Evolutionary conservation across 2,797 vertebrate species (phyloP).

Genomic region (Falco berigora): DNA sequence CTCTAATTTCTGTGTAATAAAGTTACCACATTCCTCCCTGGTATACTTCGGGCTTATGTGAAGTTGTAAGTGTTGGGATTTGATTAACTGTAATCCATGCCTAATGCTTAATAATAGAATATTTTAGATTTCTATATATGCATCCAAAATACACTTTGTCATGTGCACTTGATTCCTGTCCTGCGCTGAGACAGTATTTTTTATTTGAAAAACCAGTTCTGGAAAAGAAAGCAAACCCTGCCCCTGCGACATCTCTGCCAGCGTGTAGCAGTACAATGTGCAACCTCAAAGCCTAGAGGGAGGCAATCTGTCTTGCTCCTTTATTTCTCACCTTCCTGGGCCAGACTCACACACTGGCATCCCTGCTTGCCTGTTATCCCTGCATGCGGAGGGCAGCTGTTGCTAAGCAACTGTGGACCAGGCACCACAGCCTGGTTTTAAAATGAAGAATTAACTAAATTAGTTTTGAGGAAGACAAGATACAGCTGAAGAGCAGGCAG

Average conservation of each 20-base stretch:
- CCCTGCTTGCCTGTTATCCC: background rate
- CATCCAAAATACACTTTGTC: background rate
- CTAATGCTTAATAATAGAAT: background rate
- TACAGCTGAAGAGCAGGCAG: background rate
- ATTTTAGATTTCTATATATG: background rate
- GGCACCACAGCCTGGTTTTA: background rate
- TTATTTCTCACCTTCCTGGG: slow-evolving; percentile 8
- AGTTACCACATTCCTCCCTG: background rate
- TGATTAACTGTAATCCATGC: background rate
- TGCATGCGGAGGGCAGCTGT: background rate
- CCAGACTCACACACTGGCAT: background rate
- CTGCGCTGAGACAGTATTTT: background rate
- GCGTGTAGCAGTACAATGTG: background rate
- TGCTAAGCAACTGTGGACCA: slow-evolving; percentile 35
- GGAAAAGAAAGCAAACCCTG: background rate
- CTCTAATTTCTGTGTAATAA: background rate
- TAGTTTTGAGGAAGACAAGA: background rate
- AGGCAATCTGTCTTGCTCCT: background rate
- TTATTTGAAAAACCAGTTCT: background rate
- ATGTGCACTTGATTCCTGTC: rapidly evolving
- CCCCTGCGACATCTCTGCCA: background rate
- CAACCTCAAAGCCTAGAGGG: background rate
- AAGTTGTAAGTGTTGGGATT: background rate
- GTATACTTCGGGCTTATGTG: background rate
- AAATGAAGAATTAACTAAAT: slow-evolving; percentile 15